phyloP scores from a whole-genome alignment of 2,113 vertebrate genomes.

The Pungitius pungitius region DNA sequence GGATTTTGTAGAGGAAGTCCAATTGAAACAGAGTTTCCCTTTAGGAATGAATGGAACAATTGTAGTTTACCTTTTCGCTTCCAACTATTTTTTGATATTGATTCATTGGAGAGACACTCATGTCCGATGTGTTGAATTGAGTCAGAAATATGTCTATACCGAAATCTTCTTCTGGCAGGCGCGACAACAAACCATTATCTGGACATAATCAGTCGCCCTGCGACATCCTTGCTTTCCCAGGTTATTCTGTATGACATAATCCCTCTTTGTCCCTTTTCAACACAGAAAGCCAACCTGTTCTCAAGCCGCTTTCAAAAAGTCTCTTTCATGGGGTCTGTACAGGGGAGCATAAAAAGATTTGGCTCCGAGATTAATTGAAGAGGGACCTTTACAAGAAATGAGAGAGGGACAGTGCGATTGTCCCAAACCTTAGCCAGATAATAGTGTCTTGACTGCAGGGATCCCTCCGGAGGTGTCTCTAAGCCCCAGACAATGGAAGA shows the following conservation, averaged over 20 bases:
- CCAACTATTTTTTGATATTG: not conserved
- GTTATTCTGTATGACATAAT: constrained; percentile 61
- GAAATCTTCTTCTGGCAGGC: constrained; percentile 32
- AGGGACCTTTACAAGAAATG: constrained; percentile 70
- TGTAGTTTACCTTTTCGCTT: constrained; percentile 6
- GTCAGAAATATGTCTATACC: constrained; percentile 1
- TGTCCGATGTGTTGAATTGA: not conserved
- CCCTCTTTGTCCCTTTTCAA: constrained; percentile 60
- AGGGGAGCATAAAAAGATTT: constrained; percentile 72
- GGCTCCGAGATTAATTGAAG: constrained; percentile 77
- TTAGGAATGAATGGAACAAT: not conserved
- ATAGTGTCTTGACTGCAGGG: constrained; percentile 68
- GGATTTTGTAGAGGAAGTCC: not conserved
- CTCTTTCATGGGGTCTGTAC: constrained; percentile 58
- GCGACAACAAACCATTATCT: constrained; percentile 48
- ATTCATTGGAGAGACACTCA: not conserved
- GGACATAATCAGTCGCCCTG: constrained; percentile 48
- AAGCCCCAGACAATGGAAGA: constrained; percentile 76
- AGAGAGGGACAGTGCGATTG: constrained; percentile 67
- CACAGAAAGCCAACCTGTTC: constrained; percentile 60
- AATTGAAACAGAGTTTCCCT: not conserved
- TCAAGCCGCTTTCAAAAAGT: constrained; percentile 51
- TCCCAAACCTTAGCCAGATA: constrained; percentile 70
- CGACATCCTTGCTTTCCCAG: constrained; percentile 39
- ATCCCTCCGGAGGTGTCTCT: constrained; percentile 71